These are phyloP conservation scores for Lordiphosa stackelbergi DNA, from an alignment of 1,140 invertebrate genomes.

Conservation along the genomic window DNA sequence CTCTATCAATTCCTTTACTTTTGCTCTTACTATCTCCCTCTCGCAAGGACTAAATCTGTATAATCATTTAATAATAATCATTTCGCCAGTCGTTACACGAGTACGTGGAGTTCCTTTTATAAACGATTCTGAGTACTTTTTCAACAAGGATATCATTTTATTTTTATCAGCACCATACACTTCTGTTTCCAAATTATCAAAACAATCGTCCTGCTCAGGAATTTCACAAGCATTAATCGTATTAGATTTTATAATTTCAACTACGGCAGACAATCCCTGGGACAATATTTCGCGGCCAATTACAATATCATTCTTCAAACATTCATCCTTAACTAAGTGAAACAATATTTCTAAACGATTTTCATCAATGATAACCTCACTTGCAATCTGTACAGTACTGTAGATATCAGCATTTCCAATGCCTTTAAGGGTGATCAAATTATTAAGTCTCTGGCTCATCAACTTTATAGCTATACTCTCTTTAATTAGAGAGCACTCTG, in stretches of 20 bases:
- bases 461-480: too few species aligned
- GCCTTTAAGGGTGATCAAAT: too few species aligned
- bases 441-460: too few species aligned
- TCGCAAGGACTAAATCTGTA: conserved; percentile 13
- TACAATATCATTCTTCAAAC: too few species aligned
- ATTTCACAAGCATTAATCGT: not conserved
- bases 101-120: conserved; percentile 9
- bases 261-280: conserved; percentile 2
- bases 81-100: conserved; percentile 9
- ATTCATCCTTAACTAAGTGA: too few species aligned
- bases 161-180: not conserved
- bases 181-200: conserved; percentile 9
- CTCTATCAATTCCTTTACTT: conserved; percentile 18
- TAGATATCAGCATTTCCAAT: too few species aligned
- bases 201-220: not conserved
- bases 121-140: conserved; percentile 13
- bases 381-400: too few species aligned
- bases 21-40: conserved; percentile 9
- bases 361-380: too few species aligned
- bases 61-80: conserved; percentile 7
- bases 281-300: too few species aligned
- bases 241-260: not conserved
- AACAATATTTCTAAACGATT: too few species aligned
- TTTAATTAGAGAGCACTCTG: too few species aligned
- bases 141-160: conserved; percentile 5